Evolutionary conservation across 64 coral and sea anemone species (phyloP).

Genomic region (Porites australiensis): DNA sequence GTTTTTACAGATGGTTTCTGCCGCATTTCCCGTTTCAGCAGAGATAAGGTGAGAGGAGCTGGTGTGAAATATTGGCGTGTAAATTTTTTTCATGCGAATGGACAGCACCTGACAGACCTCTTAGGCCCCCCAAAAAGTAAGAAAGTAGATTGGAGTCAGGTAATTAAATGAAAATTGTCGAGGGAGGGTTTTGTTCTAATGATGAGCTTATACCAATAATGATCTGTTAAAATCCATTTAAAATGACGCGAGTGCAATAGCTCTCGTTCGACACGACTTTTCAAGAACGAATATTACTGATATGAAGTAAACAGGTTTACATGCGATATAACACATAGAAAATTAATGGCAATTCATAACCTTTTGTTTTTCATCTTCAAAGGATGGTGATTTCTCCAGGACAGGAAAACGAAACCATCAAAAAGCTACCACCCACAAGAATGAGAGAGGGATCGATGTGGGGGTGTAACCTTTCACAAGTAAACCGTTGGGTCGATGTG

Average conservation of each 20-base stretch:
- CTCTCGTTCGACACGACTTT: too few species aligned
- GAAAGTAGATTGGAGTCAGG: neutral
- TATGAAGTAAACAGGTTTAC: neutral
- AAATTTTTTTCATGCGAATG: neutral
- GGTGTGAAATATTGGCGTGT: too few species aligned
- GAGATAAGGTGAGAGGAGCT: too few species aligned
- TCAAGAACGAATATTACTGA: neutral
- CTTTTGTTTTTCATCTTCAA: neutral
- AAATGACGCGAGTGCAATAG: neutral
- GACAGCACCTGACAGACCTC: constrained; percentile 10
- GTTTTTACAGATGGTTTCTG: too few species aligned
- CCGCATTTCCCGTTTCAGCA: too few species aligned
- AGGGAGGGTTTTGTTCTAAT: neutral
- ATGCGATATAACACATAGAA: constrained; percentile 1
- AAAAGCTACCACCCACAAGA: neutral
- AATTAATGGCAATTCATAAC: neutral
- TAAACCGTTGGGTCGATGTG: too few species aligned
- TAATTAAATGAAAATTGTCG: constrained; percentile 9
- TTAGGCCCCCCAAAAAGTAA: neutral
- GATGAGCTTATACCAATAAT: neutral
- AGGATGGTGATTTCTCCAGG: neutral
- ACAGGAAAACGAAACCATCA: neutral
- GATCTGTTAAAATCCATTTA: neutral
- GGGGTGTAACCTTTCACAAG: too few species aligned
- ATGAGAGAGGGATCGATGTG: too few species aligned